Evolutionary conservation across 2,797 vertebrate genomes (phyloP), one percentile per base, ranked within the genome.

Genomic region (Gouania willdenowi): DNA sequence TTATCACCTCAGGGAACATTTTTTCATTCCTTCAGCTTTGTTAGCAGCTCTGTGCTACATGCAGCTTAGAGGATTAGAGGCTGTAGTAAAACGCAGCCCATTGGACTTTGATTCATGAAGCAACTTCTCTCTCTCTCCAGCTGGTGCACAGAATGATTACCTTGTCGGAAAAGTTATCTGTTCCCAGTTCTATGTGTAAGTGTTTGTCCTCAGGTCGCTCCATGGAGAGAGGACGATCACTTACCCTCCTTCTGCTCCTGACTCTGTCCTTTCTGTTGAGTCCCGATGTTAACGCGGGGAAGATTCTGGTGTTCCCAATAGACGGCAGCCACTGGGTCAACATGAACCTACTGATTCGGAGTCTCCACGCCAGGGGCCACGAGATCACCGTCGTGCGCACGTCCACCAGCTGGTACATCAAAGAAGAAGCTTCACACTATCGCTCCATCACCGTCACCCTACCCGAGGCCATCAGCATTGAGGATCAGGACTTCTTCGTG

Each of bases 251-350:
- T 0, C 31, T 78, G 22, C 14, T 47, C 5, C 8, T 27, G 6
- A 28, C 13, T 1, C 4, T 54, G 5, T 39, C 54, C 15, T 18
- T 71, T 26, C 41, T 67, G 19, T 3, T 6, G 0, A 25, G 36
- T 33, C 30, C 71, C 3, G 1, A 26, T 1, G 64, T 73, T 13
- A 34, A 55, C 0, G 71, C 57, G 0, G 84, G 86, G 2, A 87
- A 82, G 38, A 63, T 89, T 9, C 63, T 90, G 42, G 84, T 89
- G 18, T 88, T 89, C 38, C 85, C 89, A 0, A 28, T 89, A 16
- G 89, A 88, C 0, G 88, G 86, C 10, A 90, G 88, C 65, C 87
- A 89, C 61, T 89, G 87, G 87, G 32, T 90, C 33, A 88, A 89
- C 66, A 89, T 89, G 87, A 75, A 88, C 41, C 43, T 88, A 8